Evolutionary conservation across 1,140 invertebrate species (phyloP).

Genomic region (Bombus fervidus): DNA sequence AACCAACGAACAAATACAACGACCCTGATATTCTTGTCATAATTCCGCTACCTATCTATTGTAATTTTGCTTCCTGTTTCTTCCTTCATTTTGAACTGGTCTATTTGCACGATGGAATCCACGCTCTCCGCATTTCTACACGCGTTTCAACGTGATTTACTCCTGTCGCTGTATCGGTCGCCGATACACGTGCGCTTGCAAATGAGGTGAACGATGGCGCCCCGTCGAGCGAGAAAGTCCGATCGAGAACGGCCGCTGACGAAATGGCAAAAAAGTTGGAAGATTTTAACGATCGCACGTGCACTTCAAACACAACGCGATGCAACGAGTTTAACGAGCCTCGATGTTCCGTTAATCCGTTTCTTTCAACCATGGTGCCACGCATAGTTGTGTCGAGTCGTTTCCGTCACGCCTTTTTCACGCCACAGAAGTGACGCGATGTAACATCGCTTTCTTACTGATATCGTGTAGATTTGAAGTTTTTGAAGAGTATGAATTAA

Average conservation of each 20-base stretch:
- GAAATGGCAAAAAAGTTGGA: slow-evolving; percentile 52
- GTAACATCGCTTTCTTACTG: background rate
- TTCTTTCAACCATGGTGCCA: background rate
- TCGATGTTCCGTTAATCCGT: slow-evolving; percentile 44
- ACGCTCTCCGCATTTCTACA: background rate
- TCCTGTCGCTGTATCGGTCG: slow-evolving; percentile 46
- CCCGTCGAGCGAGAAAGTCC: slow-evolving; percentile 46
- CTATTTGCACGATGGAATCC: slow-evolving; percentile 39
- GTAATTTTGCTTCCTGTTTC: slow-evolving; percentile 17
- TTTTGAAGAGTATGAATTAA: background rate
- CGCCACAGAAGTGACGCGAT: background rate
- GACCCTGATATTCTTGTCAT: background rate
- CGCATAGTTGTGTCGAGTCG: background rate
- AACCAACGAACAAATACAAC: background rate
- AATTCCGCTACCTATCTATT: background rate
- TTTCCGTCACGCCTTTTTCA: background rate
- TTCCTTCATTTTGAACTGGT: slow-evolving; percentile 13
- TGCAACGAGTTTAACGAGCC: slow-evolving; percentile 42
- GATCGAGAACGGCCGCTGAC: slow-evolving; percentile 14
- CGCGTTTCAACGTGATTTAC: slow-evolving; percentile 45
- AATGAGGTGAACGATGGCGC: slow-evolving; percentile 45
- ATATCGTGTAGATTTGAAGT: background rate
- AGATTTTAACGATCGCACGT: slow-evolving; percentile 56
- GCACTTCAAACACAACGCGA: slow-evolving; percentile 6
- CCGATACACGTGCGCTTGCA: slow-evolving; percentile 33